A percentile compares a stretch with the other conserved stretches of the same genome.
These are phyloP conservation scores for Vandiemenella viatica DNA, from an alignment of 2,888 invertebrate species.

Conservation along the genomic window DNA sequence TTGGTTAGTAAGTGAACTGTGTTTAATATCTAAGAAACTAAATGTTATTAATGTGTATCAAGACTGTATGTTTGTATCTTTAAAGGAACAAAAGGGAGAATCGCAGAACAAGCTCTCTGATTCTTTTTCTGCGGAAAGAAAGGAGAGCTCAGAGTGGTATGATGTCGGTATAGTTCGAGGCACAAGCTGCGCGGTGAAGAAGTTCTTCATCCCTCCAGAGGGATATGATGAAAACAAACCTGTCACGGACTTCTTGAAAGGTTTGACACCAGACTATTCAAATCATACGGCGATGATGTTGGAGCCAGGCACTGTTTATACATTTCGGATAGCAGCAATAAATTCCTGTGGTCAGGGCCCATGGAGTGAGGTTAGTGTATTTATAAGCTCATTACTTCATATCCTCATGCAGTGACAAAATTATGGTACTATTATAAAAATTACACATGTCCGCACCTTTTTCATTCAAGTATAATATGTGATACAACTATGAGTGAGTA, in stretches of 20 bases:
- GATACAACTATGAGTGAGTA: too few relatives aligned
- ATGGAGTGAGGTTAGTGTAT: slow-evolving; percentile 77
- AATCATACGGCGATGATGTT: slow-evolving; percentile 51
- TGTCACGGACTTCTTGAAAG: slow-evolving; percentile 55
- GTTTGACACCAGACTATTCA: slow-evolving; percentile 56
- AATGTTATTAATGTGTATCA: not conserved
- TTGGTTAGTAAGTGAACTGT: too few relatives aligned
- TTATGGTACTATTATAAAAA: too few relatives aligned
- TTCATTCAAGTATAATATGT: too few relatives aligned
- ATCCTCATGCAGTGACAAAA: too few relatives aligned
- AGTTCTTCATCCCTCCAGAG: slow-evolving; percentile 35
- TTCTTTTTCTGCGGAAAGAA: not conserved
- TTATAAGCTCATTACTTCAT: too few relatives aligned
- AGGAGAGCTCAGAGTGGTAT: slow-evolving; percentile 53
- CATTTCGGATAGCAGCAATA: slow-evolving; percentile 88
- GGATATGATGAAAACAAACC: slow-evolving; percentile 31
- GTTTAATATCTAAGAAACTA: not conserved
- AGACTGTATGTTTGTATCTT: not conserved
- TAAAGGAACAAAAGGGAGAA: not conserved
- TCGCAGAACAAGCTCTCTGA: not conserved
- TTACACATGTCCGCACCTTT: too few relatives aligned
- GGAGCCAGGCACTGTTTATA: slow-evolving; percentile 89
- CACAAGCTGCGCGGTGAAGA: slow-evolving; percentile 59
- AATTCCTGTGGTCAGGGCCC: slow-evolving; percentile 87
- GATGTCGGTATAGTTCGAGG: slow-evolving; percentile 87